phyloP scores from a whole-genome alignment of 2,797 vertebrate genomes.

The Nannoperca obscura region DNA sequence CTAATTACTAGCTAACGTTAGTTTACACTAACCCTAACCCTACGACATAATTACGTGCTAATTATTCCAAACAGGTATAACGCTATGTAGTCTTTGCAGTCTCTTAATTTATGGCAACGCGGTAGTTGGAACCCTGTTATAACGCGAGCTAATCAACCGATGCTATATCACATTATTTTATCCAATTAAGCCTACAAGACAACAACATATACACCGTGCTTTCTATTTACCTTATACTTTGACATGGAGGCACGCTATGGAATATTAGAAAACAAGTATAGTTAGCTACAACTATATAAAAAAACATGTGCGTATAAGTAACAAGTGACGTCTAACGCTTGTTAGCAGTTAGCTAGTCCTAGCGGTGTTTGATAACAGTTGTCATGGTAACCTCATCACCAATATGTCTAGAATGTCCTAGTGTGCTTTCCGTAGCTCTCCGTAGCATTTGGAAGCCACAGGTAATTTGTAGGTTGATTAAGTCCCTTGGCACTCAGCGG shows the following conservation, averaged over 20 bases:
- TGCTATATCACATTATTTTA: not conserved
- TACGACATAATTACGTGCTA: not conserved
- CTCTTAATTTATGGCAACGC: not conserved
- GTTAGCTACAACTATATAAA: not conserved
- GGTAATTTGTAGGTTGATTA: too few species aligned
- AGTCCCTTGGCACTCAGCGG: too few species aligned
- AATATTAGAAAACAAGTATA: not conserved
- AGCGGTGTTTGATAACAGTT: conserved; percentile 20
- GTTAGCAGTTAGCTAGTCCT: not conserved
- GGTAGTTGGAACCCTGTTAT: not conserved
- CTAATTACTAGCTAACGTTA: not conserved
- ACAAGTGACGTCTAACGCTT: not conserved
- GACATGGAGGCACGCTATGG: conserved; percentile 63
- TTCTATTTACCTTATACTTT: conserved; percentile 71
- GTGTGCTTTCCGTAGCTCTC: conserved; percentile 24
- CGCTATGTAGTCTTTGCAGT: not conserved
- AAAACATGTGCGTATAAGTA: not conserved
- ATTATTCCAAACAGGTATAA: not conserved
- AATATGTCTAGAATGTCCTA: conserved; percentile 14
- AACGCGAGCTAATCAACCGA: not conserved
- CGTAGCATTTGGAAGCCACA: not conserved
- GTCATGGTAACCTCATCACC: conserved; percentile 51
- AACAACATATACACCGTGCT: not conserved
- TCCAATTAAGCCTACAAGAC: not conserved
- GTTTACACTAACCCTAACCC: not conserved